Conservation (phyloP, 2,888 invertebrate genomes). For the Anaspis maculata region DNA sequence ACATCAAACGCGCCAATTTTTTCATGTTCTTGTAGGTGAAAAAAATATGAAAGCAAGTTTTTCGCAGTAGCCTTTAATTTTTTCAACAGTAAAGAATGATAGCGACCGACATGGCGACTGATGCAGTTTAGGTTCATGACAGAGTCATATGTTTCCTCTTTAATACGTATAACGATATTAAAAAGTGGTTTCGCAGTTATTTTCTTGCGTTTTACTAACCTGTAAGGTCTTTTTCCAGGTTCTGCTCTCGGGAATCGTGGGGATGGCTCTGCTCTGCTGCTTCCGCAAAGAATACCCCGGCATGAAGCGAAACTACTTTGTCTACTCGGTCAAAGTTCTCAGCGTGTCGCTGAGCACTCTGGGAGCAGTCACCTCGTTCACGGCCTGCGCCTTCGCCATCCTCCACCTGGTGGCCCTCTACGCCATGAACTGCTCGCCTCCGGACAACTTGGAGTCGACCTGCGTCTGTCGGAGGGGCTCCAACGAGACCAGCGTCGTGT, state of each 20-base stretch:
- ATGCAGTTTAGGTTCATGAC: too few relatives aligned
- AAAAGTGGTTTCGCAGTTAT: too few relatives aligned
- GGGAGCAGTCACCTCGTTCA: conserved; percentile 37
- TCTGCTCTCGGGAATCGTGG: conserved; percentile 38
- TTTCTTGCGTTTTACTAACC: too few relatives aligned
- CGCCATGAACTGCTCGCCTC: conserved; percentile 38
- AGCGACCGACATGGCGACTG: too few relatives aligned
- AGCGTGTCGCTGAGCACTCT: conserved; percentile 38
- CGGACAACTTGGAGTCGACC: conserved; percentile 35
- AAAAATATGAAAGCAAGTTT: too few relatives aligned
- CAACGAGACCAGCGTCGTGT: conserved; percentile 15
- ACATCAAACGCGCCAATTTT: too few relatives aligned
- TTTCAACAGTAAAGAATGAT: too few relatives aligned
- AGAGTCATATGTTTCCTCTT: too few relatives aligned
- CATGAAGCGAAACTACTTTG: conserved; percentile 35
- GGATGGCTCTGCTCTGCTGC: conserved; percentile 39
- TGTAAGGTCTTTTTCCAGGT: too few relatives aligned
- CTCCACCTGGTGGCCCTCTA: conserved; percentile 39
- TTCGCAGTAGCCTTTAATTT: too few relatives aligned
- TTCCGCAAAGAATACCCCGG: conserved; percentile 42
- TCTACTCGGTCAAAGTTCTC: conserved; percentile 39
- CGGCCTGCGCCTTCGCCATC: conserved; percentile 37
- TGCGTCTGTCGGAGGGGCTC: conserved; percentile 36
- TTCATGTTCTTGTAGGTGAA: too few relatives aligned
- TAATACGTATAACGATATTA: too few relatives aligned